Evolutionary conservation across 2,113 vertebrate species (phyloP).

Genomic region (Mohoua ochrocephala): DNA sequence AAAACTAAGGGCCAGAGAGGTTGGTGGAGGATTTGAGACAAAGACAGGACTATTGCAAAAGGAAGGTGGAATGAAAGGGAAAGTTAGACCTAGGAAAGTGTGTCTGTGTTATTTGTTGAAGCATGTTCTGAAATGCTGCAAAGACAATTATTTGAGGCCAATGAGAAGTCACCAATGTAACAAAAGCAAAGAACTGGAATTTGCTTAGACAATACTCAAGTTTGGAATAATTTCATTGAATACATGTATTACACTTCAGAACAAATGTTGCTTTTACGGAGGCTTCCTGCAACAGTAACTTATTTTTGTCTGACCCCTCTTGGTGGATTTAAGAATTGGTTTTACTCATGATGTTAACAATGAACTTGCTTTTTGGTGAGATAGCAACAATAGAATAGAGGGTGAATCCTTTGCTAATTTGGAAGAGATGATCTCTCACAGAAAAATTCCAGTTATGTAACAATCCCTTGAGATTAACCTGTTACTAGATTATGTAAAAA

Average conservation of each 20-base stretch:
- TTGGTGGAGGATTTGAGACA: background rate
- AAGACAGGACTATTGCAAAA: background rate
- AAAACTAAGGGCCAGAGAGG: background rate
- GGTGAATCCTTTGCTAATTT: background rate
- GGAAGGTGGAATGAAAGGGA: background rate
- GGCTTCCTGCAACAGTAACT: background rate
- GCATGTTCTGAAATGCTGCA: background rate
- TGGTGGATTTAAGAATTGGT: background rate
- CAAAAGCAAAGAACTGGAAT: background rate
- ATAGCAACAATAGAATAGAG: background rate
- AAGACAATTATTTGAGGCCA: background rate
- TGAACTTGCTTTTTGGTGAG: background rate
- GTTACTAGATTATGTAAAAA: background rate
- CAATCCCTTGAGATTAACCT: background rate
- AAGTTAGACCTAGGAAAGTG: background rate
- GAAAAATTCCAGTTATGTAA: background rate
- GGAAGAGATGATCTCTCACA: background rate
- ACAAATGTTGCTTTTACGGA: background rate
- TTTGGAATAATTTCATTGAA: background rate
- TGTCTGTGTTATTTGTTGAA: background rate
- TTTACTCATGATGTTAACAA: background rate
- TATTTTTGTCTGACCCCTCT: slow-evolving; percentile 28
- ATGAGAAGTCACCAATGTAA: background rate
- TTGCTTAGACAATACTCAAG: background rate
- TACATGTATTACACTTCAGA: background rate